Conservation (phyloP, 2,797 vertebrate species). For the Erethizon dorsatum region DNA sequence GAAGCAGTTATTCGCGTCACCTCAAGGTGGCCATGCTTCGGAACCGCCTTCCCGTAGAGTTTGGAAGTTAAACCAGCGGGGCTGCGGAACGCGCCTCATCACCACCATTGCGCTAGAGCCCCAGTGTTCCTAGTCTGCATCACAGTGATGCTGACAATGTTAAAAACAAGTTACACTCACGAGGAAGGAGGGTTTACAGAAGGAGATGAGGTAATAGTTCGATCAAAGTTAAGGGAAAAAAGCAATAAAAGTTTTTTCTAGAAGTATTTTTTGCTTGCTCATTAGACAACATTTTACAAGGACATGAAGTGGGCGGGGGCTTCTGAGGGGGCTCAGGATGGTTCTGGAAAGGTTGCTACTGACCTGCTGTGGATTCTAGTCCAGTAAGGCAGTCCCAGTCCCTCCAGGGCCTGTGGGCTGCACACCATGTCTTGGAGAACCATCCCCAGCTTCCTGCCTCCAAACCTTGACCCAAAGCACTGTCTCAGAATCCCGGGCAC, state of each 20-base stretch:
- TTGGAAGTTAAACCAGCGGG: background rate
- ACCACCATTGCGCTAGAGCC: fast-evolving
- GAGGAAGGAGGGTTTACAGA: background rate
- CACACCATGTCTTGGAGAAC: background rate
- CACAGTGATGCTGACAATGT: background rate
- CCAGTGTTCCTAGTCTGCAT: background rate
- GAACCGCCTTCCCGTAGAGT: background rate
- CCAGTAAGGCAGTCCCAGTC: background rate
- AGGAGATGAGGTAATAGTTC: background rate
- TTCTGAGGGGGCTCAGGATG: background rate
- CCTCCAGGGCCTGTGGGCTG: background rate
- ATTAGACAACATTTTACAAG: background rate
- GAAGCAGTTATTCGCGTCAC: background rate
- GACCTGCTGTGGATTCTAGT: background rate
- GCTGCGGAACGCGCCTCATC: fast-evolving
- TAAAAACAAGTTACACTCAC: background rate
- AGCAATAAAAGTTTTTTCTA: background rate
- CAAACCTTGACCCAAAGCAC: background rate
- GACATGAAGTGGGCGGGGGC: background rate
- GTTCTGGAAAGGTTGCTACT: background rate
- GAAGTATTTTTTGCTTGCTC: background rate
- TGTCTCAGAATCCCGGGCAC: background rate
- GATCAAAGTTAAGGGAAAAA: background rate
- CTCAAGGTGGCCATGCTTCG: fast-evolving
- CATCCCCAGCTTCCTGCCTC: background rate